Evolutionary conservation across 2,888 invertebrate species (phyloP), one percentile per base, ranked within the genome.

Genomic region (Scelioninae gen. 1): DNA sequence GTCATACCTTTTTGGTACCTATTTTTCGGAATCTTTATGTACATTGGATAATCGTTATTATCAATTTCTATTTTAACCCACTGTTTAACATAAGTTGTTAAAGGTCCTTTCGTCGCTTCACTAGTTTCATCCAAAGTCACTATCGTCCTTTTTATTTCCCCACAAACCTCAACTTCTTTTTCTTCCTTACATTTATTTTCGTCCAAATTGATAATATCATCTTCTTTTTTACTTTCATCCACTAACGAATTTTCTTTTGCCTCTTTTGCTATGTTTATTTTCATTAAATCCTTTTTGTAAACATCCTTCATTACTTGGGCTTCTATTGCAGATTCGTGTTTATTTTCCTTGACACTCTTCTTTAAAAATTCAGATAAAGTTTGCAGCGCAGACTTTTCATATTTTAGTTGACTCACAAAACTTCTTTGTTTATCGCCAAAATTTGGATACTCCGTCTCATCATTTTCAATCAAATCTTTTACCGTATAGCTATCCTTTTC

Each of bases 1-100:
- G 95, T 95, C 51, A 94, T 94, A 31, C 95, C 95, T 87, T 91
- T 92, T 85, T 94, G 94, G 85, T 93, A 94, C 40, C 94, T 93
- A 65, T 94, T 94, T 86, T 94, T 94, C 4, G 97, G 96, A 83
- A 97, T 96, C 85, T 93, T 93, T 82, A 97, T 96, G 13, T 9
- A 88, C 93, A 93, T 83, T 95, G 94, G 40, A 88, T 95, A 95
- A 16, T 86, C 49, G 32, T 85, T 31, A 5, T 86, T 90, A 0
- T 86, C 89, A 0, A 89, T 90, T 9, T 78, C 84, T 56, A 89
- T 91, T 5, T 92, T 91, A 4, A 89, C 87, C 72, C 93, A 87
- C 65, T 92, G 90, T 66, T 89, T 91, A 2, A 90, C 86, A 9
- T 89, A 87, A 4, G 91, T 91, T 5, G 86, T 86, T 13, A 88